Base-by-base conservation (phyloP, 2,797 vertebrate species). In the Okamejei kenojei region DNA sequence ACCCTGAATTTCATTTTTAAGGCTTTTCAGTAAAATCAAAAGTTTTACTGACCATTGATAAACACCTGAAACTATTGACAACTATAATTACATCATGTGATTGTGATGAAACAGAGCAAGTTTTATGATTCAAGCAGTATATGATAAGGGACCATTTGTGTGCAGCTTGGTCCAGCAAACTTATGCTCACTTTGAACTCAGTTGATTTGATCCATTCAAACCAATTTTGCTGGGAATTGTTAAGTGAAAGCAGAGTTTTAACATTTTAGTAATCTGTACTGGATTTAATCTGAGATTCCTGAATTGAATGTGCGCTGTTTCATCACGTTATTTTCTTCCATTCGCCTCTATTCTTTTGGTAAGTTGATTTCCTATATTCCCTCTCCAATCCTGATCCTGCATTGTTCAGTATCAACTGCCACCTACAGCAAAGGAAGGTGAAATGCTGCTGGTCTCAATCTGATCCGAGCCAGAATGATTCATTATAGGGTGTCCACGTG, bases 111-210 rank as follows among this genome's bases (percentile, higher is more conserved):
- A 58, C 23, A 13, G 21, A 17, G 63, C 58, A 65, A 8, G 58
- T 61, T 86, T 86, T 86, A 68, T 88, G 84, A 88, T 88, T 63
- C 61, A 88, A 88, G 10, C 84, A 35, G 84, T 32, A 61, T 38
- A 88, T 88, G 8, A 88, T 17, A 63, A 63, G 61, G 65, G 84
- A 17, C 80, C 80, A 29, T 2, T 79, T 21, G 21, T 19, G 10
- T 58, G 9, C 9, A 29, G 23, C 26, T 61, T 61, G 80, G 23
- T 82, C 45, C 80, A 82, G 80, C 2, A 82, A 7, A 54, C 80
- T 23, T 9, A 58, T 4, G 54, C 80, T 61, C 45, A 58, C 54
- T 82, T 82, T 58, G 9, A 82, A 82, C 38, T 81, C 23, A 26
- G 45, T n/a, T 58, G 45, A 58, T 58, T 81, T 21, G 8, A 2